phyloP scores from a whole-genome alignment of 2,888 invertebrate species.

The Scaeva pyrastri region DNA sequence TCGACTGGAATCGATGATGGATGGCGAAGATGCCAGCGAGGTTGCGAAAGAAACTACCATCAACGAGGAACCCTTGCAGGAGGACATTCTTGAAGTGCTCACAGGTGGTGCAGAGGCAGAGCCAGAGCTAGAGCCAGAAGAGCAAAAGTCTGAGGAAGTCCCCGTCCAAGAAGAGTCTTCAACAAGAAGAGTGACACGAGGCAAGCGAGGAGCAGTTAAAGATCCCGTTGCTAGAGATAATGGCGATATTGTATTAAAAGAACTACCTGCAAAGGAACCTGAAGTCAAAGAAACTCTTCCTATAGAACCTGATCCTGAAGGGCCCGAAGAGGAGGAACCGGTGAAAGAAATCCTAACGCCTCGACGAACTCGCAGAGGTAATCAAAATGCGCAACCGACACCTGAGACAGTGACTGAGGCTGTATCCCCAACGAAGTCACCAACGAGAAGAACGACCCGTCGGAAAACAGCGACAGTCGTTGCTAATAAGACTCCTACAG shows the following conservation, averaged over 20 bases:
- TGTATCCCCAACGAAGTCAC: slow-evolving; percentile 47
- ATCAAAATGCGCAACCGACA: slow-evolving; percentile 32
- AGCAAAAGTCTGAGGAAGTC: slow-evolving; percentile 28
- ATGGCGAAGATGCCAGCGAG: slow-evolving; percentile 78
- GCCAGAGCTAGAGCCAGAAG: slow-evolving; percentile 6
- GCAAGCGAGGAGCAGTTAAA: slow-evolving; percentile 76
- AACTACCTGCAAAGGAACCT: slow-evolving; percentile 25
- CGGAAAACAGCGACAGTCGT: slow-evolving; percentile 33
- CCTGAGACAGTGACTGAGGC: slow-evolving; percentile 21
- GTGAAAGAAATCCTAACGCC: slow-evolving; percentile 41
- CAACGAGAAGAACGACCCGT: slow-evolving; percentile 60
- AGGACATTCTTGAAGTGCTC: slow-evolving; percentile 82
- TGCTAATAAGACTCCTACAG: slow-evolving; percentile 20
- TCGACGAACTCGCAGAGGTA: slow-evolving; percentile 62
- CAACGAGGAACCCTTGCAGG: slow-evolving; percentile 79
- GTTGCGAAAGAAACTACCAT: slow-evolving; percentile 75
- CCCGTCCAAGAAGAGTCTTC: slow-evolving; percentile 52
- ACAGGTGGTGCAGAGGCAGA: slow-evolving; percentile 78
- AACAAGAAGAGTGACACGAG: slow-evolving; percentile 79
- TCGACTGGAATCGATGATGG: slow-evolving; percentile 83
- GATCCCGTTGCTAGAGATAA: slow-evolving; percentile 21
- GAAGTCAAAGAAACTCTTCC: slow-evolving; percentile 27
- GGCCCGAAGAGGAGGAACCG: background rate
- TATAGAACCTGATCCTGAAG: slow-evolving; percentile 15
- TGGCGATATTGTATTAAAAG: background rate